These are phyloP conservation scores for Pampus argenteus DNA, from an alignment of 2,797 vertebrate genomes.

Conservation along the genomic window DNA sequence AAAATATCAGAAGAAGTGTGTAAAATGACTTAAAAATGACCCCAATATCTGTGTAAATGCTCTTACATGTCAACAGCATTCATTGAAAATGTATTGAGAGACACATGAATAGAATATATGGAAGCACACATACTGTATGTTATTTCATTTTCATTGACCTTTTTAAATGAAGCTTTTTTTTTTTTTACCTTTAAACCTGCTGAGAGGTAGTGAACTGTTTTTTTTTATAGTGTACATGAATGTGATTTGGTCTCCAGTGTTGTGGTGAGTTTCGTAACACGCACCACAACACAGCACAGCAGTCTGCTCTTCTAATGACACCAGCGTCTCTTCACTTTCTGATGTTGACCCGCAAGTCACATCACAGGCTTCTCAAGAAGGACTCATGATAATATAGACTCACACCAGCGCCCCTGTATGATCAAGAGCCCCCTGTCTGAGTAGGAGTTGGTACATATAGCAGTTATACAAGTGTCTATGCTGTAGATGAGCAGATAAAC, in stretches of 20 bases:
- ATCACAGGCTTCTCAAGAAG: neutral
- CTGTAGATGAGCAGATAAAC: conserved; percentile 25
- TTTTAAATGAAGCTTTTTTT: neutral
- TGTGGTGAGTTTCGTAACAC: conserved; percentile 55
- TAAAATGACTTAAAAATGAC: neutral
- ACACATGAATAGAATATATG: too few species aligned
- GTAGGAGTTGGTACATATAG: too few species aligned
- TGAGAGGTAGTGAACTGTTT: neutral
- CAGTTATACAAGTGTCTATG: conserved; percentile 24
- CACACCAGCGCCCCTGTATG: neutral
- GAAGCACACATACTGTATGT: neutral
- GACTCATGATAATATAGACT: neutral
- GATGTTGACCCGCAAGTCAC: conserved; percentile 12
- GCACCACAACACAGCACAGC: conserved; percentile 41
- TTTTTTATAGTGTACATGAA: neutral
- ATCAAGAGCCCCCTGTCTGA: neutral
- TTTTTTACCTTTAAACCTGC: neutral
- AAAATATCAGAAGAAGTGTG: neutral
- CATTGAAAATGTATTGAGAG: neutral
- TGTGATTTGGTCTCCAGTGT: conserved; percentile 15
- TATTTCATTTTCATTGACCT: neutral
- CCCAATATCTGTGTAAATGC: neutral
- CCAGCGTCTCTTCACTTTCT: conserved; percentile 3
- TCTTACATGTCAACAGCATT: neutral
- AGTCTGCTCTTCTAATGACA: conserved; percentile 13